phyloP scores from a whole-genome alignment of 2,888 invertebrate genomes.

The Gari tellinella region DNA sequence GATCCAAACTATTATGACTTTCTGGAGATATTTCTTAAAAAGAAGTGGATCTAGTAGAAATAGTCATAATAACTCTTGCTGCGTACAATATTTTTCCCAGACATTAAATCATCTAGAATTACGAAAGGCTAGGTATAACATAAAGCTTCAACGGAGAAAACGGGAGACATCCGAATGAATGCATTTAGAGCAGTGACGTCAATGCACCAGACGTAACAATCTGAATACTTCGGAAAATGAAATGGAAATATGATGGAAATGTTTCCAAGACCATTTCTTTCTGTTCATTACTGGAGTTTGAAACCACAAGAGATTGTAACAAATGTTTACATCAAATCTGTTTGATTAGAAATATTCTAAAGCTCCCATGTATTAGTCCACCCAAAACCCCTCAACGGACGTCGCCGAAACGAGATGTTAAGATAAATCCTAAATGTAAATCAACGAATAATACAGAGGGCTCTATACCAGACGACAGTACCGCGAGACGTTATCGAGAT shows the following conservation, averaged over 20 bases:
- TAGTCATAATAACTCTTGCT: no score
- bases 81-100: no score
- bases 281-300: constrained; percentile 33
- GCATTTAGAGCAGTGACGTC: no score
- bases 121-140: no score
- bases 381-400: constrained; percentile 12
- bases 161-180: no score
- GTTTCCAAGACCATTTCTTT: constrained; percentile 9
- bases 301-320: constrained; percentile 15
- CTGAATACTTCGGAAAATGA: no score
- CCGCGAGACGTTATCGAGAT: constrained; percentile 46
- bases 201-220: no score
- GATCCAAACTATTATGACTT: no score
- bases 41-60: no score
- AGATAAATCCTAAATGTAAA: constrained; percentile 46
- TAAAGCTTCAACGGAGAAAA: no score
- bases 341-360: constrained; percentile 45
- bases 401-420: constrained; percentile 12
- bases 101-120: no score
- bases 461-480: constrained; percentile 37
- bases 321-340: constrained; percentile 31
- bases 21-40: no score
- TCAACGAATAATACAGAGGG: constrained; percentile 36
- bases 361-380: constrained; percentile 30
- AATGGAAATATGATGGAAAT: not conserved